Base-by-base conservation (phyloP, 2,797 vertebrate genomes). In the Micrastur ruficollis region DNA sequence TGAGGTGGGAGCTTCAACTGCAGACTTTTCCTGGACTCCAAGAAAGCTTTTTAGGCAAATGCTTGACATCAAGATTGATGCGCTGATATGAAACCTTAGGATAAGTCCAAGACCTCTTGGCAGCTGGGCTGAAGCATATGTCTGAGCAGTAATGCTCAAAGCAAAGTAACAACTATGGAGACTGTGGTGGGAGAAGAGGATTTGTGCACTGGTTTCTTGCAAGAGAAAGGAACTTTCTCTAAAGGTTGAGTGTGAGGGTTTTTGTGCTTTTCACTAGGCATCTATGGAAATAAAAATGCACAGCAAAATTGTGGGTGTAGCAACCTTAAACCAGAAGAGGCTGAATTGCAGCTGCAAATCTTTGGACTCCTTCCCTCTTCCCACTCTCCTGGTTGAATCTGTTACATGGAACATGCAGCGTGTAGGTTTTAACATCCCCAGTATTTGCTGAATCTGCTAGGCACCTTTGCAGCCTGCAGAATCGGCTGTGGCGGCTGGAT, bases 331-430 rank as follows among this genome's bases (percentile, higher is more conserved):
- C 36, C 32, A 93, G 74, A 94, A 92, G 93, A 93, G 59, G 63
- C 75, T 94, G 81, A 90, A 74, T 74, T 93, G 71, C 47, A 93
- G 52, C 89, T 94, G 81, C 86, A 79, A 62, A 68, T 93, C 90
- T 67, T 95, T 89, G 89, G 86, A 56, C 52, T 50, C 36, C 72
- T 95, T 96, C 71, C 84, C 52, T 91, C 86, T 95, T 96, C 81
- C 89, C 81, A 95, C 91, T 95, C 84, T 91, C 32, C 34, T 68
- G 17, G 49, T 78, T 93, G 84, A 81, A 89, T 91, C 36, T 76
- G 56, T 89, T 91, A 19, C 0, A 81, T 40, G 63, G 83, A 93
- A 91, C 63, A 90, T 5, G 38, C 52, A 74, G 71, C 0, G 4
- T 91, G 84, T 89, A 85, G 91, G 81, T 61, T 95, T 93, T 82